Conservation (phyloP, 2,113 vertebrate species). For the Triplophysa rosa region DNA sequence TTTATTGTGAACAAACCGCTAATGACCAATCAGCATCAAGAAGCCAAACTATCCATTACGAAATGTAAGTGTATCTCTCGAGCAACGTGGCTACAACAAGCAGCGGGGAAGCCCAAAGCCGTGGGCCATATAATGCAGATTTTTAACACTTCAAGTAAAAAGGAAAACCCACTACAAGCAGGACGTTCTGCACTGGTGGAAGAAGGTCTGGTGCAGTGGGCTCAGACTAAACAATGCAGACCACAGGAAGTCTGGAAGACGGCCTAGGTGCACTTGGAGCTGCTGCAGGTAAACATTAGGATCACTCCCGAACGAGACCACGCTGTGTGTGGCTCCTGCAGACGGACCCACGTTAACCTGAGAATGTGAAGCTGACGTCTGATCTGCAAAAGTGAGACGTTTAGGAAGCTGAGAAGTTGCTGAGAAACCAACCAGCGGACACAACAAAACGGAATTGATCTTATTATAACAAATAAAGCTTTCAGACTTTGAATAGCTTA, state of each 20-base stretch:
- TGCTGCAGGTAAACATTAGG: conserved; percentile 43
- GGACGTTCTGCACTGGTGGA: background rate
- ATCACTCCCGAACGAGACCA: conserved; percentile 10
- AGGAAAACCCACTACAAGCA: conserved; percentile 14
- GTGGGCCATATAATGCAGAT: conserved; percentile 9
- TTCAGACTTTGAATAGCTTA: no score
- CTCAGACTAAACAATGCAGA: conserved; percentile 50
- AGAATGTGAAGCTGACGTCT: conserved; percentile 6
- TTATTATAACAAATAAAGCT: no score
- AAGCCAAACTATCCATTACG: no score
- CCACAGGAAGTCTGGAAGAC: conserved; percentile 35
- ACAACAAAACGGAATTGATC: no score
- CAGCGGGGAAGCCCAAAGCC: conserved; percentile 7
- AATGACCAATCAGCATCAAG: no score
- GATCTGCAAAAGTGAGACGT: conserved; percentile 6
- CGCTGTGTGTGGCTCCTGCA: background rate
- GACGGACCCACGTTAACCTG: background rate
- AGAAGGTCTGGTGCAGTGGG: conserved; percentile 17
- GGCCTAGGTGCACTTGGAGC: conserved; percentile 33
- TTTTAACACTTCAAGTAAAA: conserved; percentile 29
- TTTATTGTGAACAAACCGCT: no score
- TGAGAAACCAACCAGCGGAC: no score
- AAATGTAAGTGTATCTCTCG: background rate
- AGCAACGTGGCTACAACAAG: background rate
- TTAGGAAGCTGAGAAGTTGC: background rate